Base-by-base conservation (phyloP, 1,140 invertebrate genomes). In the Zaprionus kolodkinae region DNA sequence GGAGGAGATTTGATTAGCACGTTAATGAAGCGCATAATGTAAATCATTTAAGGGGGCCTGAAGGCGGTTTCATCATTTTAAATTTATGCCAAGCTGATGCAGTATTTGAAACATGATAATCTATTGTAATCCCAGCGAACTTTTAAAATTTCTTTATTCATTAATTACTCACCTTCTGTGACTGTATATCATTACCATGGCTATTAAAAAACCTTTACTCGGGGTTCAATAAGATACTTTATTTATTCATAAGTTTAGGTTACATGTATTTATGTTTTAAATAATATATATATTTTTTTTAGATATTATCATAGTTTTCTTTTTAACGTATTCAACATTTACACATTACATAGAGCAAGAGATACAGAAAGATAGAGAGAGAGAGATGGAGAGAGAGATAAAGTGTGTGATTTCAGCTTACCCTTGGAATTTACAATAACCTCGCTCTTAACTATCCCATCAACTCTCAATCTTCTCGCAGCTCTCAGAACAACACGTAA, bases 171-270 rank as follows among this genome's bases (percentile, higher is more conserved):
- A 9, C 33, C 7, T 35, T 4, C 7, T 35, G 3, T 35, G 3
- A 9, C 33, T 35, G 33, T 50, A 11, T 1, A n/a, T n/a, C n/a
- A n/a, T n/a, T 48, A 48, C 43, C 7, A 6, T 40, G 6, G 35
- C 25, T 36, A 0, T 36, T 11, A 1, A n/a, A n/a, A 7, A 12
- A 45, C 40, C 7, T 12, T 50, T 25, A 59, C 11, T 89, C 70
- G 74, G 85, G 85, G 85, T 77, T 89, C 78, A 90, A 89, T 85
- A 54, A 85, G 79, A 90, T 89, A 81, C 68, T 85, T 89, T 89
- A 74, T 81, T 88, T 68, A 74, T 61, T 68, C 76, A 61, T 79
- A 83, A 64, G 64, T 79, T 71, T 72, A 66, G 82, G 76, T 83
- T 86, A 83, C 76, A 79, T 48, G 40, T 72, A 72, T 79, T 15